Conservation (phyloP, 2,113 vertebrate genomes). For the Oreochromis tanganicae region DNA sequence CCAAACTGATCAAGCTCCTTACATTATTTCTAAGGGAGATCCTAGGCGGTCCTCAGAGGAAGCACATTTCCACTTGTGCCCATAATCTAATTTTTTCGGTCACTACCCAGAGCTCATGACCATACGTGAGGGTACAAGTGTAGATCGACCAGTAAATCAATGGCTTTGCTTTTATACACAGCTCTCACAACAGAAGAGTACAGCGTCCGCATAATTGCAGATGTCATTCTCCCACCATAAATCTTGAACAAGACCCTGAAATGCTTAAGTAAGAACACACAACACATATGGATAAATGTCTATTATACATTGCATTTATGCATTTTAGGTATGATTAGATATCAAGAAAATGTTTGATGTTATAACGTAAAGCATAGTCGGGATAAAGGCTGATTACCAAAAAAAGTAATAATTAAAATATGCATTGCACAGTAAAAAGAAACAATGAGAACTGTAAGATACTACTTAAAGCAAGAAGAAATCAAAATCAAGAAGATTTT, state of each 20-base stretch:
- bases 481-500: background rate
- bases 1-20: background rate
- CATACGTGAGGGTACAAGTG: background rate
- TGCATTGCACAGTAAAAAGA: background rate
- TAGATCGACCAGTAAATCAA: background rate
- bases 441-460: background rate
- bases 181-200: background rate
- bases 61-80: background rate
- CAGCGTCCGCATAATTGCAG: background rate
- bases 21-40: background rate
- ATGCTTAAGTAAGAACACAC: background rate
- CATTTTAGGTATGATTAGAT: background rate
- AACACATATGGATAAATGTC: background rate
- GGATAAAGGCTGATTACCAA: background rate
- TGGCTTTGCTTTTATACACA: background rate
- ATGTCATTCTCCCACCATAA: background rate
- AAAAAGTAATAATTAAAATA: background rate
- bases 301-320: background rate
- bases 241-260: background rate
- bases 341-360: background rate
- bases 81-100: background rate
- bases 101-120: accelerated
- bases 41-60: background rate
- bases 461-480: background rate
- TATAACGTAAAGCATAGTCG: background rate